Percentiles rank a stretch among this genome's conserved stretches.
Evolutionary conservation across 2,797 vertebrate genomes (phyloP).

Genomic region (Enteromius viviparus): DNA sequence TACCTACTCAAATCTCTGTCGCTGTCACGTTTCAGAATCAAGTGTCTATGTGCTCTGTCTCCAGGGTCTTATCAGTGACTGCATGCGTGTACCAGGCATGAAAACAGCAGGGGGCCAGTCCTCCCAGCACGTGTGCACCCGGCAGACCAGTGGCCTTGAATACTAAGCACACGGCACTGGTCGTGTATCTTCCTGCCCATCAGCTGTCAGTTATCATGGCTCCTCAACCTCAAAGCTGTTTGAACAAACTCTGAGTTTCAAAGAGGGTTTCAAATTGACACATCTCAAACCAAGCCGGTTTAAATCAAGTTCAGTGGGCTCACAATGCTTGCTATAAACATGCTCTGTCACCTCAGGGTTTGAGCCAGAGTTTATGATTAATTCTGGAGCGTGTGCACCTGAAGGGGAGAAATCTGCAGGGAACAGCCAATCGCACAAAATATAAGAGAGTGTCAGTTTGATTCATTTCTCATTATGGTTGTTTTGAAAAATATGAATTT

Average conservation of each 20-base stretch:
- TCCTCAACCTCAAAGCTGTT: conserved; percentile 10
- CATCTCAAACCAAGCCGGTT: neutral
- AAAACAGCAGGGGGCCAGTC: conserved; percentile 18
- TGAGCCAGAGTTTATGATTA: neutral
- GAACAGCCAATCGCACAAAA: neutral
- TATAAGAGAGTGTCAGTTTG: neutral
- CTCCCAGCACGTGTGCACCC: neutral
- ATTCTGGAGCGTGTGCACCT: neutral
- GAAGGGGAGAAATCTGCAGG: neutral
- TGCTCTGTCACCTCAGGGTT: neutral
- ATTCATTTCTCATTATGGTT: neutral
- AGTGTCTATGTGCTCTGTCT: conserved; percentile 26
- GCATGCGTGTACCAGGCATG: conserved; percentile 17
- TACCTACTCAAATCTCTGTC: neutral
- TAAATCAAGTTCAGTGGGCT: neutral
- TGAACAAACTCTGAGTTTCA: neutral
- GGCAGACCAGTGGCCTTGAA: conserved; percentile 44
- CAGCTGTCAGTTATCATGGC: conserved; percentile 40
- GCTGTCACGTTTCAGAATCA: conserved; percentile 31
- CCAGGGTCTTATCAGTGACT: conserved; percentile 35
- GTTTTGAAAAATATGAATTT: neutral
- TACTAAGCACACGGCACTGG: conserved; percentile 36
- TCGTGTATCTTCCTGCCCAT: conserved; percentile 42
- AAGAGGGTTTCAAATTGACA: neutral
- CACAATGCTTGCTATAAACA: neutral